phyloP scores from a whole-genome alignment of 2,113 vertebrate genomes.

The Chroicocephalus ridibundus region DNA sequence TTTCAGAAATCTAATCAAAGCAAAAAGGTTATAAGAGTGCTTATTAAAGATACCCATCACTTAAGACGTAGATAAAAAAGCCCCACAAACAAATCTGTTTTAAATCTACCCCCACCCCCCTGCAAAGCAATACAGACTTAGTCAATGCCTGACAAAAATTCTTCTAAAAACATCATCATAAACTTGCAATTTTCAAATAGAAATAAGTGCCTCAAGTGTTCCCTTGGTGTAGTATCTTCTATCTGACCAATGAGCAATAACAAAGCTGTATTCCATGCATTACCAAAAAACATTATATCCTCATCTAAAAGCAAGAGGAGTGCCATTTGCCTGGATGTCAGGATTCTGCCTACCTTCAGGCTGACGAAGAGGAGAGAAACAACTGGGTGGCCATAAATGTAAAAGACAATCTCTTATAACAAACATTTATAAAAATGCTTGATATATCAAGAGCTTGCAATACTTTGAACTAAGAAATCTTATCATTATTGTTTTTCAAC shows the following conservation, averaged over 20 bases:
- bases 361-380: neutral
- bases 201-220: neutral
- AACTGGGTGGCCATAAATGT: neutral
- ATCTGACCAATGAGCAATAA: neutral
- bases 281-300: neutral
- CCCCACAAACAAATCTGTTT: neutral
- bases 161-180: neutral
- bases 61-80: neutral
- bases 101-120: rapidly evolving
- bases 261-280: neutral
- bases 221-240: neutral
- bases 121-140: neutral
- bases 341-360: neutral
- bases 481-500: neutral
- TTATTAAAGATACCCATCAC: neutral
- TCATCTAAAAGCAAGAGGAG: neutral
- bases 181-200: neutral
- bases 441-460: neutral
- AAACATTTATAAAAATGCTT: neutral
- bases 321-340: neutral
- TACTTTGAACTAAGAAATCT: neutral
- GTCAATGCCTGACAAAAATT: neutral
- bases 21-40: neutral
- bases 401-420: neutral
- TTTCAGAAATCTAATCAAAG: neutral